Conservation (phyloP, 2,113 vertebrate genomes). For the Ia io region DNA sequence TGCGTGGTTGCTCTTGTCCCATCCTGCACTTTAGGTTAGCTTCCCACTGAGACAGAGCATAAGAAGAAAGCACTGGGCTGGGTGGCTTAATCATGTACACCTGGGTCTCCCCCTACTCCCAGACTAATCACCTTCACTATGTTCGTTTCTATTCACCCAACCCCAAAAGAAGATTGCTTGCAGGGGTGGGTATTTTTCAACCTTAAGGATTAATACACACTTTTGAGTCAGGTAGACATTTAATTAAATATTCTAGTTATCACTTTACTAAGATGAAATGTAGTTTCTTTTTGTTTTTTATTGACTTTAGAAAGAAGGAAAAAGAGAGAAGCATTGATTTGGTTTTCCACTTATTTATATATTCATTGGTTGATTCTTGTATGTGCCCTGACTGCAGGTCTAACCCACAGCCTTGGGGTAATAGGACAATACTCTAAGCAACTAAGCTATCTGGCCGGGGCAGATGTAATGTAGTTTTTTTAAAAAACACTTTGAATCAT, state of each 20-base stretch:
- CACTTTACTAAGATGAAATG: not conserved
- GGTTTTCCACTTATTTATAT: not conserved
- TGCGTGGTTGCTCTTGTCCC: not conserved
- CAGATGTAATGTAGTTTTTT: not conserved
- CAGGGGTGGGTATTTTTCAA: not conserved
- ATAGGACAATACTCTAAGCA: not conserved
- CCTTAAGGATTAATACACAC: not conserved
- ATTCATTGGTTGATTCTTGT: not conserved
- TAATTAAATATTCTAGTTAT: not conserved
- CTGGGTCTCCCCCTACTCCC: not conserved
- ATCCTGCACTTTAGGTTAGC: not conserved
- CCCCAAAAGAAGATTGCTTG: not conserved
- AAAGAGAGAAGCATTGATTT: not conserved
- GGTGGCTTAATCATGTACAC: not conserved
- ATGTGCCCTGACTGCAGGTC: not conserved
- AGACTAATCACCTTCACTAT: not conserved
- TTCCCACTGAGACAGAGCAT: not conserved
- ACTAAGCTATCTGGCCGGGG: not conserved
- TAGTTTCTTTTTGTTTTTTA: not conserved
- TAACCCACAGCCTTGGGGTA: not conserved
- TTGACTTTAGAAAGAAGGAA: not conserved
- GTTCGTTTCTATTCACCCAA: not conserved
- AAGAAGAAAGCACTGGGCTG: not conserved
- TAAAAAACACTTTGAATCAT: constrained; percentile 47
- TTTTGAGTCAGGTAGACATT: not conserved